These are phyloP conservation scores for Typhlichthys eigenmanni DNA, from an alignment of 2,797 vertebrate genomes.

Conservation along the genomic window DNA sequence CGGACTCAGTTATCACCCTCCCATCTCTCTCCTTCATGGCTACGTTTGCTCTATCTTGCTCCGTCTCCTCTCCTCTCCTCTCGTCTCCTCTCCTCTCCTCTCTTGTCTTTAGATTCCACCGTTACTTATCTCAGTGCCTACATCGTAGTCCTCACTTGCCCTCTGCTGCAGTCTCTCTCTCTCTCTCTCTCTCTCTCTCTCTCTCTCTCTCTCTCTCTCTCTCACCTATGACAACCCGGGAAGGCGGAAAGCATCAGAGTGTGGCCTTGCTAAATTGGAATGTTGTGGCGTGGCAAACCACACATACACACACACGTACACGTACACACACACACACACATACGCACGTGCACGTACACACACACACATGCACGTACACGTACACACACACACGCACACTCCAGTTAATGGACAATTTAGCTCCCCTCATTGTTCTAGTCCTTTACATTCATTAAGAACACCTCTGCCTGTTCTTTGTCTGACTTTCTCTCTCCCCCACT, in stretches of 20 bases:
- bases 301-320: conserved; percentile 15
- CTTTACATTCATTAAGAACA: conserved; percentile 67
- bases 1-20: conserved; percentile 20
- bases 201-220: neutral
- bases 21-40: conserved; percentile 40
- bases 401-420: conserved; percentile 75
- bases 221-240: conserved; percentile 49
- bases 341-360: neutral
- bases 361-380: conserved; percentile 41
- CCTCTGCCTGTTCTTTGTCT: conserved; percentile 29
- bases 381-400: conserved; percentile 46
- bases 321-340: conserved; percentile 9
- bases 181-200: too few relatives aligned
- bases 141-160: neutral
- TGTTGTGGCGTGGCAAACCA: conserved; percentile 63
- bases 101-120: neutral
- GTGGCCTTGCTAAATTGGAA: conserved; percentile 72
- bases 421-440: conserved; percentile 66
- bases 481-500: neutral
- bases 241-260: conserved; percentile 65
- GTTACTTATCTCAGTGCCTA: conserved; percentile 41
- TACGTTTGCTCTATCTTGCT: conserved; percentile 49
- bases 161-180: neutral
- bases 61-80: conserved; percentile 8
- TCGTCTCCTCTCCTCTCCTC: neutral